phyloP scores from a whole-genome alignment of 2,797 vertebrate genomes.

The Arctocebus calabarensis region DNA sequence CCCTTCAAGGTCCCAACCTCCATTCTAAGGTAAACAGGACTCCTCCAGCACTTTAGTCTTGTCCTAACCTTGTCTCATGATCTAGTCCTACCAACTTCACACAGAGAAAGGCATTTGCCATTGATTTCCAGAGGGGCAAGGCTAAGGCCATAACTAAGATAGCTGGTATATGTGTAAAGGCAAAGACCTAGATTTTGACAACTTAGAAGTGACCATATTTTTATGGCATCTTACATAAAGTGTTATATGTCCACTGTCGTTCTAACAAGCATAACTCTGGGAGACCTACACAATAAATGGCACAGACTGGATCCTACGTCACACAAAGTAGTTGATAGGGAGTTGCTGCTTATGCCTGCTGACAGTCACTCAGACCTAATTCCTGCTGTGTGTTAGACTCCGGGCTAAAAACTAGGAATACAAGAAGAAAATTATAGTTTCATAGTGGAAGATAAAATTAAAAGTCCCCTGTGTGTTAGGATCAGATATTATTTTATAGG shows the following conservation, averaged over 20 bases:
- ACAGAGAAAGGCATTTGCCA: constrained; percentile 12
- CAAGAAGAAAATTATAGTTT: not conserved
- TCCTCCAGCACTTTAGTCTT: not conserved
- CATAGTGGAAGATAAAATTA: constrained; percentile 2
- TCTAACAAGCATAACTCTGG: constrained; percentile 16
- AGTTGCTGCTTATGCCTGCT: constrained; percentile 7
- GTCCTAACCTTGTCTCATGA: not conserved
- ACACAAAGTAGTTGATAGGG: not conserved
- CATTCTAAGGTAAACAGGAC: constrained; percentile 34
- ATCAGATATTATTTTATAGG: not conserved
- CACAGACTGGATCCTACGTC: not conserved
- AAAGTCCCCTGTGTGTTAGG: not conserved
- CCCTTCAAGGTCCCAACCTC: not conserved
- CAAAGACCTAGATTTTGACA: not conserved
- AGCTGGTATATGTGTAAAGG: not conserved
- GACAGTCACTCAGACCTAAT: constrained; percentile 44
- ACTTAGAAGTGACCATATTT: not conserved
- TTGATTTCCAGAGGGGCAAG: not conserved
- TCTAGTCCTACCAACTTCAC: not conserved
- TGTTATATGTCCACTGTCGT: not conserved
- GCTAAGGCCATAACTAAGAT: not conserved
- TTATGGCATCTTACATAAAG: not conserved
- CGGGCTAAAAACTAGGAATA: constrained; percentile 5
- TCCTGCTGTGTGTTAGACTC: constrained; percentile 10
- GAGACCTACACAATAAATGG: not conserved